Conservation (phyloP, 2,888 invertebrate genomes). For the Leptura quadrifasciata region DNA sequence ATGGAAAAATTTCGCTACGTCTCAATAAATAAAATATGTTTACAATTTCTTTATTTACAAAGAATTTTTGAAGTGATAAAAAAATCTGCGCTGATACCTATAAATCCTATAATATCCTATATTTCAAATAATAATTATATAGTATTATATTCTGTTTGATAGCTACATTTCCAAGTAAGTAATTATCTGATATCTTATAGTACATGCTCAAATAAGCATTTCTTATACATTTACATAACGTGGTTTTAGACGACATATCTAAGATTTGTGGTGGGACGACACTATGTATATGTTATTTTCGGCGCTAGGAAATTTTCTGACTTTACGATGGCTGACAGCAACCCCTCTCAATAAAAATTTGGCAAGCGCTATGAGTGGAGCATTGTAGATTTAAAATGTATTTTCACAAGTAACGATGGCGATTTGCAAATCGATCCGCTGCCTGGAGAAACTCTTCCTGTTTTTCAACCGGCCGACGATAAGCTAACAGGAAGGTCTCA, state of each 20-base stretch:
- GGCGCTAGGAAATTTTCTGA: background rate
- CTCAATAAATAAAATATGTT: background rate
- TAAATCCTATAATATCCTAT: background rate
- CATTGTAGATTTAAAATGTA: background rate
- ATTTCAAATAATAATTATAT: background rate
- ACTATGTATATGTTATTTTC: background rate
- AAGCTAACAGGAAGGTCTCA: background rate
- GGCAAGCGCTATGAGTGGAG: background rate
- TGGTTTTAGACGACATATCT: too few relatives aligned
- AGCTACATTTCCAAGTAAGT: background rate
- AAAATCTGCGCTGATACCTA: background rate
- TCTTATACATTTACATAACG: background rate
- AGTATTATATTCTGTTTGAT: background rate
- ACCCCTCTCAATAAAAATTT: background rate
- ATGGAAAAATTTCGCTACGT: too few relatives aligned
- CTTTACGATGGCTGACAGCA: background rate
- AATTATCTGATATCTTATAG: background rate
- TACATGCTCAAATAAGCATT: background rate
- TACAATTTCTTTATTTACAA: background rate
- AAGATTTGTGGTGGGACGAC: background rate
- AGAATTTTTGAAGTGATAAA: background rate
- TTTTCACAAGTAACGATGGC: background rate
- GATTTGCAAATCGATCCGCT: slow-evolving; percentile 1
- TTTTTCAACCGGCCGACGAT: background rate
- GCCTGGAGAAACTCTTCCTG: background rate